Evolutionary conservation across 2,888 invertebrate species (phyloP).

Genomic region (Drosophila cracens): DNA sequence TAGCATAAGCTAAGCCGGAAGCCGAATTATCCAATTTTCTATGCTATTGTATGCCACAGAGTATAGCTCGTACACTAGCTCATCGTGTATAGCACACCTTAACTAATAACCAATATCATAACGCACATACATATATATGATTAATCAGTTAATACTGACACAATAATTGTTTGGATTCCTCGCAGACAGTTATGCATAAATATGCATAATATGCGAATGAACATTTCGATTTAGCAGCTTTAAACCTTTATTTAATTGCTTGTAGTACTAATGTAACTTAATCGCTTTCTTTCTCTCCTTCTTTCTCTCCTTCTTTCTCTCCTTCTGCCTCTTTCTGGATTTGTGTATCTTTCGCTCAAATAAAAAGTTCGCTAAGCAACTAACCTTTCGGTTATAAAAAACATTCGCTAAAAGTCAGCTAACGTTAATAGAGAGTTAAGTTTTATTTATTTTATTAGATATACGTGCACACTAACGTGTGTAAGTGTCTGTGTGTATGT

Average conservation of each 20-base stretch:
- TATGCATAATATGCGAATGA: neutral
- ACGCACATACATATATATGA: neutral
- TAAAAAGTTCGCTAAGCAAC: conserved; percentile 12
- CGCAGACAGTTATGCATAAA: neutral
- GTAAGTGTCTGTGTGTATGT: neutral
- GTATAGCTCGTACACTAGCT: neutral
- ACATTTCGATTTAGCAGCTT: neutral
- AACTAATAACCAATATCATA: neutral
- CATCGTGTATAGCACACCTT: neutral
- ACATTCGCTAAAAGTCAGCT: conserved; percentile 20
- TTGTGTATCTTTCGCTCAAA: neutral
- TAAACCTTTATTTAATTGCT: neutral
- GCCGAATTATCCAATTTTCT: neutral
- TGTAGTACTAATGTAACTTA: neutral
- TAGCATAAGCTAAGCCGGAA: conserved; percentile 7
- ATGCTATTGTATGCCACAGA: neutral
- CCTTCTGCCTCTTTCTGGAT: neutral
- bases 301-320: neutral
- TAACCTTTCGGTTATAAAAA: conserved; percentile 4
- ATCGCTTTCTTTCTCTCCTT: neutral
- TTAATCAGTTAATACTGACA: neutral
- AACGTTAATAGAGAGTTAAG: conserved; percentile 29
- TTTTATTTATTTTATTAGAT: conserved; percentile 27
- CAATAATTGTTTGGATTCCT: neutral
- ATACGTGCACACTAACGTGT: neutral